phyloP scores from a whole-genome alignment of 2,888 invertebrate genomes.

The Agonopterix alstromeriana region DNA sequence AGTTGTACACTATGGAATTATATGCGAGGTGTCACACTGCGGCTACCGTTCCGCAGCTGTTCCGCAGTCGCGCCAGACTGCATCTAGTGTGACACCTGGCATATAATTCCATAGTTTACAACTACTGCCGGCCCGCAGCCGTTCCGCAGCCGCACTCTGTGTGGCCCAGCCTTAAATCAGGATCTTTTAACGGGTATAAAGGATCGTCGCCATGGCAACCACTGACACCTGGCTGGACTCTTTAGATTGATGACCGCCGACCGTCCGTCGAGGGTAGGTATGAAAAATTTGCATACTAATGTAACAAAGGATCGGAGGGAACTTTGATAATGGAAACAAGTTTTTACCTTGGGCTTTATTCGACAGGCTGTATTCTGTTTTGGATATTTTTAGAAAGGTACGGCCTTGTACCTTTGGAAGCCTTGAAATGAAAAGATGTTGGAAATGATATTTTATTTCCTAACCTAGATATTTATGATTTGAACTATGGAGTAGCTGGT shows the following conservation, averaged over 20 bases:
- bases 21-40: too few species aligned
- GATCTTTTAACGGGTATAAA: constrained; percentile 19
- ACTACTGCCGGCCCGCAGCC: too few species aligned
- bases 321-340: constrained; percentile 32
- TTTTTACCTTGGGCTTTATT: constrained; percentile 15
- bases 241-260: constrained; percentile 36
- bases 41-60: too few species aligned
- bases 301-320: constrained; percentile 34
- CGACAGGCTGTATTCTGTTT: neutral
- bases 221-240: constrained; percentile 43
- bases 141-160: too few species aligned
- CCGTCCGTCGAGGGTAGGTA: constrained; percentile 37
- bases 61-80: too few species aligned
- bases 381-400: neutral
- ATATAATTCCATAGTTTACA: too few species aligned
- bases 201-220: constrained; percentile 37
- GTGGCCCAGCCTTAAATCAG: too few species aligned
- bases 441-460: too few species aligned
- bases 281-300: constrained; percentile 62
- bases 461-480: too few species aligned
- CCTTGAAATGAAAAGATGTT: neutral
- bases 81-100: too few species aligned
- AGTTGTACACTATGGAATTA: too few species aligned
- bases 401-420: constrained; percentile 1
- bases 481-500: too few species aligned